phyloP scores from a whole-genome alignment of 1,140 invertebrate species.

The Anthonomus grandis region DNA sequence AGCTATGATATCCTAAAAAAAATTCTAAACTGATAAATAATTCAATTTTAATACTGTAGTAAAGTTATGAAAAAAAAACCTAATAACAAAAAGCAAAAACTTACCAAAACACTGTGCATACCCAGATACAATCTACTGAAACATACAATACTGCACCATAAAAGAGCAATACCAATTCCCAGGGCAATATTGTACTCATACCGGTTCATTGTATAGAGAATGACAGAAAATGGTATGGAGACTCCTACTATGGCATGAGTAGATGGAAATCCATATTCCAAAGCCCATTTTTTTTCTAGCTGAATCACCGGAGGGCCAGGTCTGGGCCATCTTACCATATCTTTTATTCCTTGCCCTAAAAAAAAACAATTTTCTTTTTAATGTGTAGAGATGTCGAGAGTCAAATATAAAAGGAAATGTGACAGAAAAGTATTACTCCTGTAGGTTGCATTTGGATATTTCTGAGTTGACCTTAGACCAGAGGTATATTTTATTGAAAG shows the following conservation, averaged over 20 bases:
- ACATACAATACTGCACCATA: slow-evolving; percentile 76
- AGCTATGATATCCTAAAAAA: slow-evolving; percentile 71
- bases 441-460: no score
- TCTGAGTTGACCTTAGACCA: no score
- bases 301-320: slow-evolving; percentile 78
- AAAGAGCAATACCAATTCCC: slow-evolving; percentile 55
- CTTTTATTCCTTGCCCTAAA: slow-evolving; percentile 81
- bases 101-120: slow-evolving; percentile 85
- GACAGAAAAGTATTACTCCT: no score
- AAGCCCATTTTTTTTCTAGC: slow-evolving; percentile 79
- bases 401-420: no score
- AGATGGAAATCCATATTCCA: slow-evolving; percentile 92
- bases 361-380: no score
- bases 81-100: slow-evolving; percentile 20
- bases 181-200: slow-evolving; percentile 69
- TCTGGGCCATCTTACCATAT: slow-evolving; percentile 80
- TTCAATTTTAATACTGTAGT: slow-evolving; percentile 2
- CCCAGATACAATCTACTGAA: slow-evolving; percentile 84
- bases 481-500: no score
- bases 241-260: slow-evolving; percentile 90
- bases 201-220: slow-evolving; percentile 74
- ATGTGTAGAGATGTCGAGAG: no score
- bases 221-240: slow-evolving; percentile 79
- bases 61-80: background rate
- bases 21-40: slow-evolving; percentile 22